A percentile compares a stretch with the other conserved stretches of the same genome.
phyloP scores from a whole-genome alignment of 2,113 vertebrate genomes.

The Leptobrachium ailaonicum region DNA sequence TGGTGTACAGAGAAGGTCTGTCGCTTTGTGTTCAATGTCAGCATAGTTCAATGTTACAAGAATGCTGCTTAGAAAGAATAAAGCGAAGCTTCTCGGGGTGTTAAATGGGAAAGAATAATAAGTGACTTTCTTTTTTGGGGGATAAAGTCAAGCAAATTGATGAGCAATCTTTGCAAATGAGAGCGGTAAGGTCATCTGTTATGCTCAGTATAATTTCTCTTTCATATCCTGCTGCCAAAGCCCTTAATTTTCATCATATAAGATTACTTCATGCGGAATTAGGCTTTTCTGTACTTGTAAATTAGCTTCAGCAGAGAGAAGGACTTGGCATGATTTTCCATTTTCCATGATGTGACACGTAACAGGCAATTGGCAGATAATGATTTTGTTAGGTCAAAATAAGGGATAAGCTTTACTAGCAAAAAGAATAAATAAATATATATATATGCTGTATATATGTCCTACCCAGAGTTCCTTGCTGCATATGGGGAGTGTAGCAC shows the following conservation, averaged over 20 bases:
- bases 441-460: too few relatives aligned
- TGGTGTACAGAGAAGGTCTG: too few relatives aligned
- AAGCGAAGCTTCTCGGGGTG: not conserved
- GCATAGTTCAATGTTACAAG: too few relatives aligned
- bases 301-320: slow-evolving; percentile 40
- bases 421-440: too few relatives aligned
- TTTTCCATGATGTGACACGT: slow-evolving; percentile 36
- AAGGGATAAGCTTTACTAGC: too few relatives aligned
- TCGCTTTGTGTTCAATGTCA: too few relatives aligned
- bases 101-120: not conserved
- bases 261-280: slow-evolving; percentile 41
- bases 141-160: slow-evolving; percentile 7
- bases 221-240: slow-evolving; percentile 22
- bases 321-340: slow-evolving; percentile 34
- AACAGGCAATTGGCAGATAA: slow-evolving; percentile 34
- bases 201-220: slow-evolving; percentile 30
- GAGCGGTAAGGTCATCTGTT: slow-evolving; percentile 32
- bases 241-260: slow-evolving; percentile 43
- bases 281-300: slow-evolving; percentile 34
- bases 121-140: slow-evolving; percentile 1
- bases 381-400: not conserved
- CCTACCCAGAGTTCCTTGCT: too few relatives aligned
- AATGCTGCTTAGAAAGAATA: too few relatives aligned
- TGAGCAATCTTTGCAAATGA: slow-evolving; percentile 3
- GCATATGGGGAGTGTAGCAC: too few relatives aligned